Evolutionary conservation across 2,113 vertebrate genomes (phyloP).

Genomic region (Poecile atricapillus): DNA sequence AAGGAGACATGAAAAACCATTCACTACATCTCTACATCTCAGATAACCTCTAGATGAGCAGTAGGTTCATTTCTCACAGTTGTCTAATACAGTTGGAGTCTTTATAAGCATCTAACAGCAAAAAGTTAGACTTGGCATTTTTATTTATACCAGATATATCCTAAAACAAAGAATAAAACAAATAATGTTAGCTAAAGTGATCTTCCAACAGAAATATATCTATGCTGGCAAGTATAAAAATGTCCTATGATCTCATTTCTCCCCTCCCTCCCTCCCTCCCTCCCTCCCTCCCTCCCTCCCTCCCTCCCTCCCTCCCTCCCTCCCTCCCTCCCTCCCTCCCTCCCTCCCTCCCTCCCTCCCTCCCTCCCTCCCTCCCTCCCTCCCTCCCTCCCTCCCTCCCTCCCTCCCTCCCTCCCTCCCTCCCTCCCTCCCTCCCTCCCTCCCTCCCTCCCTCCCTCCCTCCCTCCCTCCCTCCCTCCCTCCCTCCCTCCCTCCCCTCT

Average conservation of each 20-base stretch:
- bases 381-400: background rate
- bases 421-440: background rate
- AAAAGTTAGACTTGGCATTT: background rate
- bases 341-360: background rate
- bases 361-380: background rate
- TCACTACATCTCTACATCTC: background rate
- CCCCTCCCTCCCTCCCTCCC: background rate
- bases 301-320: background rate
- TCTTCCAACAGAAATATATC: background rate
- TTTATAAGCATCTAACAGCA: background rate
- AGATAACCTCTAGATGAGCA: background rate
- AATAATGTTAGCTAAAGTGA: background rate
- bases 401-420: background rate
- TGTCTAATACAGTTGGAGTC: background rate
- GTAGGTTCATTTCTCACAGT: background rate
- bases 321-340: background rate
- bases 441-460: background rate
- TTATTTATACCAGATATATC: background rate
- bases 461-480: background rate
- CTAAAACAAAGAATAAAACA: background rate
- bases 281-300: background rate
- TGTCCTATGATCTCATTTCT: background rate
- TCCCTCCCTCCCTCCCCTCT: background rate
- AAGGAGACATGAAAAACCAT: background rate
- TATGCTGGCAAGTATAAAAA: background rate